Evolutionary conservation across 2,797 vertebrate species (phyloP), one percentile per base, ranked within the genome.

Genomic region (Chiloscyllium punctatum): DNA sequence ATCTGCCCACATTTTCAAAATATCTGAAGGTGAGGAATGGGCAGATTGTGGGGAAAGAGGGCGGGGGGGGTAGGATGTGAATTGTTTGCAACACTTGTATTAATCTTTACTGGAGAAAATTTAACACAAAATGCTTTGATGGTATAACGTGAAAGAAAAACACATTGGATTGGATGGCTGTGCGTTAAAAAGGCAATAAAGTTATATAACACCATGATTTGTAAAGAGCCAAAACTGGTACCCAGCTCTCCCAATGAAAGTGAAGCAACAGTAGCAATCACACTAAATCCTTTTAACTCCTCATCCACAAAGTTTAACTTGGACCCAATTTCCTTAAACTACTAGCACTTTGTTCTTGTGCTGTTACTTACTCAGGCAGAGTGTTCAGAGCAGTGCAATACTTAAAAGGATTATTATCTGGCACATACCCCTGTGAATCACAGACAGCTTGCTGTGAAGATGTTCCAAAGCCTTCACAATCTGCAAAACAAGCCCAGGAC

Each of bases 391-490:
- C 53, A 90, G 30, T 90, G 57, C 57, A n/a, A 53, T 51, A 25
- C 6, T 86, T 25, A 86, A 51, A 25, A 42, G 37, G 37, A 84
- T 33, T 62, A 33, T 62, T 18, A 57, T n/a, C 25, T 37, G 62
- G 18, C 53, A 95, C 98, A 98, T 96, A 99, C 99, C 99, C 98
- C 99, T 97, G 97, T 99, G 99, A 96, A 99, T 99, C 96, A 99
- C 99, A 86, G 98, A 98, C 96, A 99, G 98, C 95, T 99, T 99
- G 97, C 98, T 99, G 97, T 99, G 99, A 96, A 99, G 98, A 97
- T 99, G 99, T 97, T 99, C 99, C 97, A 99, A 97, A 1, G 99
- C 99, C 97, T 99, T 99, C 95, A 99, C 99, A 87, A 99, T 99
- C 99, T 99, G 98, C 84, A 97, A 97, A 23, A 92, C 82, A 96